These are phyloP conservation scores for Colius striatus DNA, from an alignment of 2,113 vertebrate species.

Conservation along the genomic window DNA sequence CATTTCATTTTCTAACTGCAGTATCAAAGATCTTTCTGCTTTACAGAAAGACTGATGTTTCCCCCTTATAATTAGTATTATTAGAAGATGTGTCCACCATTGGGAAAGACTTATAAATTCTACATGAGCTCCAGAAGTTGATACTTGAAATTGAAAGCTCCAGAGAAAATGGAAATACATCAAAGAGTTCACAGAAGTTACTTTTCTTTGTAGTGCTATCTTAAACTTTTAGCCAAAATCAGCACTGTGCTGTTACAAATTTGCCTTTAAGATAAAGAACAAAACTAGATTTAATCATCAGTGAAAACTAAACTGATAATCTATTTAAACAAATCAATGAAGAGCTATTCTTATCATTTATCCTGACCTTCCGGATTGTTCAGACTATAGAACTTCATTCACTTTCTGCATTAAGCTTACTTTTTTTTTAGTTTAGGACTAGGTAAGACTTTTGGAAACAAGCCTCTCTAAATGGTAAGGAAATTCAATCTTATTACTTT, in stretches of 20 bases:
- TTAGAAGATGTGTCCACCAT: not conserved
- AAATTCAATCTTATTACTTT: not conserved
- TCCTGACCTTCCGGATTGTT: not conserved
- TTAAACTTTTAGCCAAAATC: not conserved
- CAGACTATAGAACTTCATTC: not conserved
- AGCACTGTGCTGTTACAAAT: not conserved
- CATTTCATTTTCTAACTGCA: not conserved
- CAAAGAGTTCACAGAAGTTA: not conserved
- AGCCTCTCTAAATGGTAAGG: not conserved
- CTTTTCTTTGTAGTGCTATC: not conserved
- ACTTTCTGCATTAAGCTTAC: not conserved
- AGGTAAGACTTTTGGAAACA: not conserved
- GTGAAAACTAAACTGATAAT: constrained; percentile 1
- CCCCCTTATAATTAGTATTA: not conserved
- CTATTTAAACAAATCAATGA: not conserved
- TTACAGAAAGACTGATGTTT: not conserved
- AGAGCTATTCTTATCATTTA: not conserved
- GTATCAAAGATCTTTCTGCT: not conserved
- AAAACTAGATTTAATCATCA: not conserved
- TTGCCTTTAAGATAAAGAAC: not conserved
- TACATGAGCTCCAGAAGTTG: not conserved
- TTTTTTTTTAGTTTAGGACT: not conserved
- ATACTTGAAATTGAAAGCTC: not conserved
- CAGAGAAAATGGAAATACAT: not conserved
- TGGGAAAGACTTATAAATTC: not conserved